Base-by-base conservation (phyloP, 2,113 vertebrate genomes). In the Leucopsar rothschildi region DNA sequence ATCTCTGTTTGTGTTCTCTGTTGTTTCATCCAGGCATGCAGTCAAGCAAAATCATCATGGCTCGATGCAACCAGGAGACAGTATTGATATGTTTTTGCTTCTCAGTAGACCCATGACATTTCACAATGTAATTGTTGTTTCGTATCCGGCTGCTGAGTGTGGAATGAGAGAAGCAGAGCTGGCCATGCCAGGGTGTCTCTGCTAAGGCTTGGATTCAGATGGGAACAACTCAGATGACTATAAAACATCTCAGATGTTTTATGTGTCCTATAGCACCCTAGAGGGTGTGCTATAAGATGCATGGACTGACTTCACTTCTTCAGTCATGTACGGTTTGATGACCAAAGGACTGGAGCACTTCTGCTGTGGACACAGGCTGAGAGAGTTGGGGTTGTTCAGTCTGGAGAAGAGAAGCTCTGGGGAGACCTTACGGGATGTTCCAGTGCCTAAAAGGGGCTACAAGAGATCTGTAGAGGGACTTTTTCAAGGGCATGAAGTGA, bases 21-120 rank as follows among this genome's bases (percentile, higher is more conserved):
- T 66, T 90, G 60, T 88, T 94, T 89, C 78, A 91, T 33, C 66
- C 90, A 91, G 82, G 52, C 60, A 49, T 7, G 64, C 72, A 83
- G 76, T 77, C 90, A 82, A 89, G 76, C 60, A 90, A 95, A 95
- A 78, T 88, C 60, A 49, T 52, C 71, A 9, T 44, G 90, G 63
- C 94, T 88, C 10, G 6, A 90, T 86, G 76, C 68, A 75, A 90
- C 72, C 92, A 81, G 69, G 82, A 92, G 92, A 75, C 81, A 84
- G 56, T 60, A 82, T 88, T 83, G 85, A 78, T 15, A 5, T 95
- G 49, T 56, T 70, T 81, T 81, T 31, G 42, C 76, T 86, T 44
- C 81, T 49, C 40, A 11, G 65, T 33, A 77, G 88, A 59, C 28
- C 72, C 71, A 22, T 4, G 25, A 12, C 50, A 66, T 95, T 97